phyloP scores from a whole-genome alignment of 2,797 vertebrate genomes.

The Leucoraja ocellata region DNA sequence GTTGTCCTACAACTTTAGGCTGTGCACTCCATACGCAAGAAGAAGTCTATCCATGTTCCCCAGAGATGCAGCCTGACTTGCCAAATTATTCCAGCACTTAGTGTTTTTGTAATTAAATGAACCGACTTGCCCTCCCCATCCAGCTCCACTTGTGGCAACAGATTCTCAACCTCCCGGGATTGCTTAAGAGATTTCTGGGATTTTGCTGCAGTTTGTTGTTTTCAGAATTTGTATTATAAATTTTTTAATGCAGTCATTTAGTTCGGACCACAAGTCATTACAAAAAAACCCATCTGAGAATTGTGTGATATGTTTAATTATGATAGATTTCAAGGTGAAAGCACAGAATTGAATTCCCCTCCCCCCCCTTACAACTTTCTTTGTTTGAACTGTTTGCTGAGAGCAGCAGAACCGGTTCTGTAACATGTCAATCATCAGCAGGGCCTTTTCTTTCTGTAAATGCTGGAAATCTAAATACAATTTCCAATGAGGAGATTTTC shows the following conservation, averaged over 20 bases:
- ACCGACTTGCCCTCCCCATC: too few species aligned
- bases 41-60: too few species aligned
- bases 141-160: too few species aligned
- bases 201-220: neutral
- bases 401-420: neutral
- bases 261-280: neutral
- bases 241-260: neutral
- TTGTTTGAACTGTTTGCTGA: neutral
- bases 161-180: too few species aligned
- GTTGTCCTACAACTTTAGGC: too few species aligned
- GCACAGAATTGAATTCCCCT: neutral
- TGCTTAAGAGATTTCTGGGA: too few species aligned
- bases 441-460: neutral
- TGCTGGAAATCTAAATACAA: neutral
- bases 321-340: neutral
- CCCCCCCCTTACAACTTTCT: neutral
- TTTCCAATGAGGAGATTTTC: neutral
- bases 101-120: too few species aligned
- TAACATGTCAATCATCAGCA: neutral
- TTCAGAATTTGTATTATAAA: neutral
- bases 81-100: too few species aligned
- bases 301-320: neutral
- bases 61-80: too few species aligned
- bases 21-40: too few species aligned
- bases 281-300: neutral